These are phyloP conservation scores for Pentamera pediparva DNA, from an alignment of 53 echinoderm and acorn worm species.

Conservation along the genomic window DNA sequence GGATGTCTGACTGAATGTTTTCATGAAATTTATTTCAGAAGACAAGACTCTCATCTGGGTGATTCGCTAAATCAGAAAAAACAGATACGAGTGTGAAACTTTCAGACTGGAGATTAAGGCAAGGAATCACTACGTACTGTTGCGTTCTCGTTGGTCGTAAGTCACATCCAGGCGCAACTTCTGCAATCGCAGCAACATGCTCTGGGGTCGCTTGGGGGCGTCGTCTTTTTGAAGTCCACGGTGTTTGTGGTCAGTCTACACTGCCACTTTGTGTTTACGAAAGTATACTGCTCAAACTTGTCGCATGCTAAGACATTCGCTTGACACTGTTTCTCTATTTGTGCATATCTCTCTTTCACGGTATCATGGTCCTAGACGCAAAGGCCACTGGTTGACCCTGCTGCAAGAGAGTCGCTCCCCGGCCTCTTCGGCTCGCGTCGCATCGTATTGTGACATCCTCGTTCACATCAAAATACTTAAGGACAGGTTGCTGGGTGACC, in stretches of 20 bases:
- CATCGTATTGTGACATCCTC: no score
- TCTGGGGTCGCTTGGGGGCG: conserved; percentile 37
- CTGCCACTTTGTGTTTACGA: conserved; percentile 24
- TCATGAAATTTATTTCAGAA: no score
- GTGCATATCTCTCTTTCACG: conserved; percentile 39
- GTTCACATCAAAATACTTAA: no score
- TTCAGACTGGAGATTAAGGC: no score
- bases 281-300: conserved; percentile 46
- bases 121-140: no score
- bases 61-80: no score
- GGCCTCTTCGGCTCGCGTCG: conserved; percentile 31
- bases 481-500: no score
- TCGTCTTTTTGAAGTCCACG: conserved; percentile 42
- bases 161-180: conserved; percentile 41
- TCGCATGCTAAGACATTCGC: conserved; percentile 45
- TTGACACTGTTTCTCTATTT: conserved; percentile 60
- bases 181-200: conserved; percentile 41
- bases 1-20: no score
- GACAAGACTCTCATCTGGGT: no score
- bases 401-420: conserved; percentile 51
- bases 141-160: no score
- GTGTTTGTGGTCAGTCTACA: conserved; percentile 45
- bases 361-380: conserved; percentile 36
- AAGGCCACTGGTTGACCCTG: conserved; percentile 43
- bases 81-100: no score